Conservation (phyloP, 2,113 vertebrate species). For the Lucifuga dentata region DNA sequence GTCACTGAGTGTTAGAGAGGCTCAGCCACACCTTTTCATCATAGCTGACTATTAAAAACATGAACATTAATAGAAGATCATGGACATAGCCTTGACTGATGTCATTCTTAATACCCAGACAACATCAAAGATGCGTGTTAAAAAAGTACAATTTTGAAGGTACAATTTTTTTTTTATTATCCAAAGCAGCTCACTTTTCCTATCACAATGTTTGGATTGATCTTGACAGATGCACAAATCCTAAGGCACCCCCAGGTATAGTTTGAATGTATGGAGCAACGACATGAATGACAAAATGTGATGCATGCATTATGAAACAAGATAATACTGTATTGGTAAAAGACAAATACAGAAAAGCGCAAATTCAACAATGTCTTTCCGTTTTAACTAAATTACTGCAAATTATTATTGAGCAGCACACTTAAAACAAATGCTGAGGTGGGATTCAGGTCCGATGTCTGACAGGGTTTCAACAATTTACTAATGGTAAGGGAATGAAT, state of each 20-base stretch:
- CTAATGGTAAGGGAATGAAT: conserved; percentile 1
- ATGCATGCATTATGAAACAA: neutral
- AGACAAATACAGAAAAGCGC: neutral
- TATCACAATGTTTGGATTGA: conserved; percentile 90
- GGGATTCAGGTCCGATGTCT: conserved; percentile 6
- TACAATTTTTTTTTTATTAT: conserved; percentile 87
- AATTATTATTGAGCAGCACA: conserved; percentile 7
- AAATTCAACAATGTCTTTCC: neutral
- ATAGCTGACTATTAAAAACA: too few species aligned
- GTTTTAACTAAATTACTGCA: neutral
- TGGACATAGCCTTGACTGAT: too few species aligned
- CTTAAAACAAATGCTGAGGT: conserved; percentile 22
- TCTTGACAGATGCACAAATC: conserved; percentile 92
- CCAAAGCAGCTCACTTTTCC: conserved; percentile 86
- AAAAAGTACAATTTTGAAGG: conserved; percentile 29
- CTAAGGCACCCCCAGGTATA: conserved; percentile 95
- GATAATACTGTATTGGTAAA: neutral
- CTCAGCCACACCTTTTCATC: too few species aligned
- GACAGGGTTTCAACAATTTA: conserved; percentile 7
- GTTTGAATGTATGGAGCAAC: conserved; percentile 86
- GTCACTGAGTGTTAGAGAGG: too few species aligned
- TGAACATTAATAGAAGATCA: too few species aligned
- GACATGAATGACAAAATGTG: conserved; percentile 45
- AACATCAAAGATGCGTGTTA: too few species aligned
- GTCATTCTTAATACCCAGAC: too few species aligned